Base-by-base conservation (phyloP, 2,888 invertebrate genomes). In the Lasioglossum marginatum region DNA sequence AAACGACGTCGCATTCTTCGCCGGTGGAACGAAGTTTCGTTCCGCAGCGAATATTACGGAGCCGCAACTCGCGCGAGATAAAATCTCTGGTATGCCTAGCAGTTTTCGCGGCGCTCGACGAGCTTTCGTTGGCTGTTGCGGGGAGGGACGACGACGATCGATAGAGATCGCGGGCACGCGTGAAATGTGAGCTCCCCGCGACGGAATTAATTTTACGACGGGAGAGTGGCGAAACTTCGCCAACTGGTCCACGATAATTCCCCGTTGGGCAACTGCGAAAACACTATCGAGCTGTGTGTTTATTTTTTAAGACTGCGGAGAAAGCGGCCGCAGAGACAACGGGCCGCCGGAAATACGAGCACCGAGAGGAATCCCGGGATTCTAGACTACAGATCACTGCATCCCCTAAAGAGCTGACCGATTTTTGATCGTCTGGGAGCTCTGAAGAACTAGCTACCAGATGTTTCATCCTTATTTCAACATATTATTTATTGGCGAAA, bases 1-100 rank as follows among this genome's bases (percentile, higher is more conserved):
- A 89, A 90, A 77, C 77, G 70, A 43, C 82, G 81, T 77, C 52
- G 83, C 82, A 72, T 81, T 85, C 76, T 80, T 87, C 79, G 82
- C 48, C 75, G 19, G 52, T 57, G 45, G 73, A 43, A 31, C 45
- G 52, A 27, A 79, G 72, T 84, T 85, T 72, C 78, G 77, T 80
- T 70, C 73, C 76, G 81, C 74, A 73, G 77, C 80, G 76, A 73
- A 52, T 84, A 80, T 84, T 71, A 79, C 82, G 71, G 72, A 60
- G 82, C 77, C 82, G 81, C 79, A 73, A 63, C 70, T 68, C 66
- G 57, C 45, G 6, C 78, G 75, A 81, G 83, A 81, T 87, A 87
- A 87, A 68, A 82, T 79, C 87, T 79, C 52, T 79, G 77, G 60
- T 75, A 85, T 76, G 86, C 68, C 77, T 70, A n/a, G 60, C 77